Percentiles rank a stretch among this genome's conserved stretches.
Evolutionary conservation across 1,140 invertebrate genomes (phyloP).

Genomic region (Latrodectus geometricus): DNA sequence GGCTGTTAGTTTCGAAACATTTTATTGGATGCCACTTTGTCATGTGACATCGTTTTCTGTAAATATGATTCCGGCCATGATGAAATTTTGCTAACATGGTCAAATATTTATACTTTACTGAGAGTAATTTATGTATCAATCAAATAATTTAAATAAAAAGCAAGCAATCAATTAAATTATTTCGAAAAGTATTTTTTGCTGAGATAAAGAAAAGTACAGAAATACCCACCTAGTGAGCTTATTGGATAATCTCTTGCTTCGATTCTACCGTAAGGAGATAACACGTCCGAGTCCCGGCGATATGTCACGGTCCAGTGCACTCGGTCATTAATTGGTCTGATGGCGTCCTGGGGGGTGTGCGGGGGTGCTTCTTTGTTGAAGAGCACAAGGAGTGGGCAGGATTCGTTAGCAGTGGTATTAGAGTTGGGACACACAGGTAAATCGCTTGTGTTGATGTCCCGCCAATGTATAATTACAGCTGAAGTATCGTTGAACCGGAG

Average conservation of each 20-base stretch:
- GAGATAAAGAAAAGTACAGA: too few species aligned
- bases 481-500: constrained; percentile 51
- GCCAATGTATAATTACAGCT: constrained; percentile 65
- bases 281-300: constrained; percentile 62
- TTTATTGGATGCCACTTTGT: too few species aligned
- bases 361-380: constrained; percentile 66
- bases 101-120: too few species aligned
- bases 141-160: too few species aligned
- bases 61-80: too few species aligned
- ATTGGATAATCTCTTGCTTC: neutral
- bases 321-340: constrained; percentile 55
- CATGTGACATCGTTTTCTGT: too few species aligned
- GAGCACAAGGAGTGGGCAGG: constrained; percentile 64
- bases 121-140: too few species aligned
- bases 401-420: neutral
- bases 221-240: too few species aligned
- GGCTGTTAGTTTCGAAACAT: too few species aligned
- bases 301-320: constrained; percentile 64
- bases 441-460: constrained; percentile 48
- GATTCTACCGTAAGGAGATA: constrained; percentile 45
- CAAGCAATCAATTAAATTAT: too few species aligned
- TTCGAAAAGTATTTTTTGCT: too few species aligned
- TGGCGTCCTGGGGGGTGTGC: constrained; percentile 30
- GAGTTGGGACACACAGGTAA: neutral
- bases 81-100: too few species aligned